Evolutionary conservation across 2,113 vertebrate species (phyloP).

Genomic region (Chrysemys picta): DNA sequence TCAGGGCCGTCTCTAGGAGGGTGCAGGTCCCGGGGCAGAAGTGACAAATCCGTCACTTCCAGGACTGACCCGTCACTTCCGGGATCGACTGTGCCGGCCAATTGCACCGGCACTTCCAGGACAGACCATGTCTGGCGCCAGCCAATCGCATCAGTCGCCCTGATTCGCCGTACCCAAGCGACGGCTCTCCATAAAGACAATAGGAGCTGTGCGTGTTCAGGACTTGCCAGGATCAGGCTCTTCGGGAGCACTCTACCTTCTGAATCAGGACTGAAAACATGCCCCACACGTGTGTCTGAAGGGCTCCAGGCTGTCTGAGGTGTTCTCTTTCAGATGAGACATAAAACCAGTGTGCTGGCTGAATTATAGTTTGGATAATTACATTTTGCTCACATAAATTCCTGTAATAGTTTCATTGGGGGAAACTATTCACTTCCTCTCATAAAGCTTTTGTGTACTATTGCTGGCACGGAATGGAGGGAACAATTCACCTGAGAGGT

Average conservation of each 20-base stretch:
- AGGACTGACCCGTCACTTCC: too few relatives aligned
- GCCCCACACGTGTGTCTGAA: not conserved
- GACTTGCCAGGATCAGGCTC: not conserved
- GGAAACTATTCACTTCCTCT: not conserved
- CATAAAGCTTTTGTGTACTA: not conserved
- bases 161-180: too few relatives aligned
- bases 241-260: not conserved
- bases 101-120: too few relatives aligned
- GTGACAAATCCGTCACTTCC: too few relatives aligned
- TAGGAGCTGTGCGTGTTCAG: not conserved
- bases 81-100: too few relatives aligned
- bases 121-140: too few relatives aligned
- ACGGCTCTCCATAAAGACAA: not conserved
- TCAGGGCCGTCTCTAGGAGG: too few relatives aligned
- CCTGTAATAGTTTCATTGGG: constrained; percentile 1
- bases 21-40: too few relatives aligned
- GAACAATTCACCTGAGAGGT: not conserved
- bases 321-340: constrained; percentile 11
- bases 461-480: not conserved
- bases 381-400: constrained; percentile 11
- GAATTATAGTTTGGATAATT: constrained; percentile 46
- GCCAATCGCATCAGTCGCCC: too few relatives aligned
- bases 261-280: not conserved
- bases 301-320: not conserved
- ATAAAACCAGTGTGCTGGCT: constrained; percentile 10